Conservation (phyloP, 2,888 invertebrate species). For the Invenusta paracnida region DNA sequence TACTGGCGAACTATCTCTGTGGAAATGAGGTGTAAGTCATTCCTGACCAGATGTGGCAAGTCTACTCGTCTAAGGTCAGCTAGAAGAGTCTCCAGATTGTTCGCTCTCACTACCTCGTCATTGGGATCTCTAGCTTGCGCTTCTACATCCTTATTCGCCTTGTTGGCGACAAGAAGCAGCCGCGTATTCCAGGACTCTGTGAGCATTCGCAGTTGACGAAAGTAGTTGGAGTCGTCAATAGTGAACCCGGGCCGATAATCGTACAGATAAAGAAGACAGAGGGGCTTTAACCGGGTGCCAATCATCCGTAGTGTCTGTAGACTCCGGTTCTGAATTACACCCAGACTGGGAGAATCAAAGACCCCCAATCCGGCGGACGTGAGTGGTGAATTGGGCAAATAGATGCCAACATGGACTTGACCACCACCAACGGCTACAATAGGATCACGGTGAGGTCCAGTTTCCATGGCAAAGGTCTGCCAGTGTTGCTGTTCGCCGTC, state of each 20-base stretch:
- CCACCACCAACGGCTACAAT: background rate
- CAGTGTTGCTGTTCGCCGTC: background rate
- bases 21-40: background rate
- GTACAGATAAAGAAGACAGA: background rate
- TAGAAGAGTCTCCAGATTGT: background rate
- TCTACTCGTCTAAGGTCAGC: too few species aligned
- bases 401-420: background rate
- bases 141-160: background rate
- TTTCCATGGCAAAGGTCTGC: background rate
- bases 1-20: background rate
- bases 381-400: background rate
- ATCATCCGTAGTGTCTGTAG: background rate
- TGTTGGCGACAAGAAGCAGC: background rate
- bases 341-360: background rate
- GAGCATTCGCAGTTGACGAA: background rate
- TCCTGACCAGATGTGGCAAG: background rate
- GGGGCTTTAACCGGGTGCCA: background rate
- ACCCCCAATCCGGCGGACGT: background rate
- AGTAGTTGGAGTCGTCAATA: background rate
- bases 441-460: background rate
- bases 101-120: background rate
- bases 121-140: background rate
- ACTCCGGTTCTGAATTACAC: background rate
- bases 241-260: background rate
- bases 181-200: background rate